Conservation (phyloP, 2,888 invertebrate genomes). For the Macrosiphum euphorbiae region DNA sequence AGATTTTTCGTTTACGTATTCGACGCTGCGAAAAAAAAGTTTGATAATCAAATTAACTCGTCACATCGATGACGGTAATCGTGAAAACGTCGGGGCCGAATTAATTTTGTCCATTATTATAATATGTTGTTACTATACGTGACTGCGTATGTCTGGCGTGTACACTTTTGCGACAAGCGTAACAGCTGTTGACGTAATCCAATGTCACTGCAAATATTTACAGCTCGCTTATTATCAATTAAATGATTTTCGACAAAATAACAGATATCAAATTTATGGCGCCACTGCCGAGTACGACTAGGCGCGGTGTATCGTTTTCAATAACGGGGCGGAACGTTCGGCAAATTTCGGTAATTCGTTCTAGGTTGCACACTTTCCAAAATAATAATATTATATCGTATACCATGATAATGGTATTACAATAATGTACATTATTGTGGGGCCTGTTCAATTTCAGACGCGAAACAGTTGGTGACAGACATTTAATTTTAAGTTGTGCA, state of each 20-base stretch:
- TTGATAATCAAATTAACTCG: slow-evolving; percentile 42
- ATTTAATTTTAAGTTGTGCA: neutral
- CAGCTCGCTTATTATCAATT: slow-evolving; percentile 40
- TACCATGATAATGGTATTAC: neutral
- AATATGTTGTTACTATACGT: neutral
- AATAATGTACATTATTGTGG: neutral
- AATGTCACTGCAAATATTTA: neutral
- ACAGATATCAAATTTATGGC: neutral
- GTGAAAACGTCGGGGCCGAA: slow-evolving; percentile 7
- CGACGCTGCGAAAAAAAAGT: neutral
- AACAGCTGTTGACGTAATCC: neutral
- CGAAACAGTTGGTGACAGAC: neutral
- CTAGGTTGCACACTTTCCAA: slow-evolving; percentile 41
- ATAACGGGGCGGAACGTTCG: slow-evolving; percentile 12
- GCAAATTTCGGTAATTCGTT: slow-evolving; percentile 44
- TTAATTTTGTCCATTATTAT: neutral
- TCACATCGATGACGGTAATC: neutral
- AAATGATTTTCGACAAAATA: slow-evolving; percentile 36
- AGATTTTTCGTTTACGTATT: neutral
- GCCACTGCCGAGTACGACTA: neutral
- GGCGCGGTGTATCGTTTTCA: neutral
- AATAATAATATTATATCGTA: neutral
- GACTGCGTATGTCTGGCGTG: neutral
- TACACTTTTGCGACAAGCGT: neutral
- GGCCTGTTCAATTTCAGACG: neutral